These are phyloP conservation scores for Chrysemys picta DNA, from an alignment of 2,113 vertebrate genomes.

Conservation along the genomic window DNA sequence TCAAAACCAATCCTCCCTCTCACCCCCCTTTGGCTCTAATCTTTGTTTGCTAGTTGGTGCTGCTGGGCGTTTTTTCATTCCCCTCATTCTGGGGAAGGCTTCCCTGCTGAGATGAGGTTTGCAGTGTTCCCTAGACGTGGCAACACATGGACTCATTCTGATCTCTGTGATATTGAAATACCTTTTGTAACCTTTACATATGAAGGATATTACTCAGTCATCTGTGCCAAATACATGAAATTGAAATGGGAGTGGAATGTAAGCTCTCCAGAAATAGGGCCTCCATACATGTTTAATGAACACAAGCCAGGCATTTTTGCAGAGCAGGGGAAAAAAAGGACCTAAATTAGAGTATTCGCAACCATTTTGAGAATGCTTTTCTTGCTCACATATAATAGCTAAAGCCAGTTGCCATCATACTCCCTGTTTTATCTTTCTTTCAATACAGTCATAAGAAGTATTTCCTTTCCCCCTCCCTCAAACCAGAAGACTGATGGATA, in stretches of 20 bases:
- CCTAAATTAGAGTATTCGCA: not conserved
- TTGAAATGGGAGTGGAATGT: constrained; percentile 24
- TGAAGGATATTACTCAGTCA: constrained; percentile 16
- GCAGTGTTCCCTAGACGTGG: not conserved
- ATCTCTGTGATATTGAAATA: not conserved
- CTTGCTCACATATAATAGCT: constrained; percentile 28
- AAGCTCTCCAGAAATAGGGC: not conserved
- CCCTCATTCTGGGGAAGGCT: fast-evolving
- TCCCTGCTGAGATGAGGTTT: not conserved
- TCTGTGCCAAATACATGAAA: constrained; percentile 15
- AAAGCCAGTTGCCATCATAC: not conserved
- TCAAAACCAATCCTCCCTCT: fast-evolving
- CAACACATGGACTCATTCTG: not conserved
- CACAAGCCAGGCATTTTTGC: not conserved
- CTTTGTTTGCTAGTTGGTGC: not conserved
- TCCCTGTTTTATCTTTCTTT: constrained; percentile 57
- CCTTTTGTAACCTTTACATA: not conserved
- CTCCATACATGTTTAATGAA: not conserved
- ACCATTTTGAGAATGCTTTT: not conserved
- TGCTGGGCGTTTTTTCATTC: fast-evolving
- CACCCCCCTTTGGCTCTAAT: fast-evolving
- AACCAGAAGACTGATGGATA: not conserved
- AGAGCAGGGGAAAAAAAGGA: constrained; percentile 5
- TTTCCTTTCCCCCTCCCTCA: constrained; percentile 5
- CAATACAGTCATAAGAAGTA: constrained; percentile 30